These are phyloP conservation scores for Drosophila nr. perissopoda DNA, from an alignment of 2,888 invertebrate genomes.

Conservation along the genomic window DNA sequence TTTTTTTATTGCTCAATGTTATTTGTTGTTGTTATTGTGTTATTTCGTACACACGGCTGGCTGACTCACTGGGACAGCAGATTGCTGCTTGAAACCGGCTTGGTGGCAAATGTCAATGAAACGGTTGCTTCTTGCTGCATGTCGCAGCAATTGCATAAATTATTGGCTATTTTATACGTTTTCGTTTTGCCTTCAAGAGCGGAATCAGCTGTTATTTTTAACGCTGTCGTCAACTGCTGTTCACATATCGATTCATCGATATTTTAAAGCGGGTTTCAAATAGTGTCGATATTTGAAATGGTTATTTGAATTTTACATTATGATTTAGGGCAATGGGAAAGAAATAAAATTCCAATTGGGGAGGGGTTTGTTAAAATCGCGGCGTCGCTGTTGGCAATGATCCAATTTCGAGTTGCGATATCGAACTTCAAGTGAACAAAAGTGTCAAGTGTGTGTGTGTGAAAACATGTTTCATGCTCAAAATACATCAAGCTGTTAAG, in stretches of 20 bases:
- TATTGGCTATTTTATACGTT: constrained; percentile 38
- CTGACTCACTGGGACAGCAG: constrained; percentile 40
- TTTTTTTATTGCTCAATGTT: constrained; percentile 25
- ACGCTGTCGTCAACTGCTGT: background rate
- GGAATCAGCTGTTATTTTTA: constrained; percentile 47
- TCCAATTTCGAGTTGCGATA: constrained; percentile 36
- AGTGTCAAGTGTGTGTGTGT: constrained; percentile 2
- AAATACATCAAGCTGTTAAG: background rate
- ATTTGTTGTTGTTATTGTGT: constrained; percentile 31
- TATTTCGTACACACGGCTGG: constrained; percentile 42
- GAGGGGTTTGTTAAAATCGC: constrained; percentile 3
- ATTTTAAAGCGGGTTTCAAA: background rate
- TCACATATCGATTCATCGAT: constrained; percentile 34
- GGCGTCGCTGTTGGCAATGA: constrained; percentile 22
- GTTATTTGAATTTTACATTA: background rate
- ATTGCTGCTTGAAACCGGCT: constrained; percentile 42
- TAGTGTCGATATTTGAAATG: background rate
- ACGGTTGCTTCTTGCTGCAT: background rate
- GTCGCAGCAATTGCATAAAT: constrained; percentile 25
- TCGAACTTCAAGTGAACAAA: constrained; percentile 42
- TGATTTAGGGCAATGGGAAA: background rate
- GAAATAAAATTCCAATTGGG: background rate
- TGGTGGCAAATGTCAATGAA: constrained; percentile 23
- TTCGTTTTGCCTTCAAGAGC: constrained; percentile 24
- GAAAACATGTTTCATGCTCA: constrained; percentile 18